Evolutionary conservation across 2,797 vertebrate genomes (phyloP).

Genomic region (Pseudochirops cupreus): DNA sequence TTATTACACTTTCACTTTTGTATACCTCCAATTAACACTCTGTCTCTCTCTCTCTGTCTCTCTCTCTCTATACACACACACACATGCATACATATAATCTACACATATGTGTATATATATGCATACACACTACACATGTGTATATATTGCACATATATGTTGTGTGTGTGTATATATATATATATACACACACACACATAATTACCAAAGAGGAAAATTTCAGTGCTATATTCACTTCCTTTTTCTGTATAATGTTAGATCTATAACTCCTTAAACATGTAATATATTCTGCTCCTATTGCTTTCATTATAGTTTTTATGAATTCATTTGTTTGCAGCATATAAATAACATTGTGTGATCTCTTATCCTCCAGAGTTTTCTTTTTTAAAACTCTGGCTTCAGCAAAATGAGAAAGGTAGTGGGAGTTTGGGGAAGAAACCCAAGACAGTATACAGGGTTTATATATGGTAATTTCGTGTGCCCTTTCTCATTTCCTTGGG

Average conservation of each 20-base stretch:
- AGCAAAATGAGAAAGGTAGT: constrained; percentile 4
- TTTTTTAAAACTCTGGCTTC: constrained; percentile 37
- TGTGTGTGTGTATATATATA: too few relatives aligned
- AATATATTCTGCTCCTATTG: not conserved
- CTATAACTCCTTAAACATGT: not conserved
- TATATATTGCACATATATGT: not conserved
- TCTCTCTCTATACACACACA: not conserved
- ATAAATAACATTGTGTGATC: not conserved
- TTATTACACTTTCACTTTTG: not conserved
- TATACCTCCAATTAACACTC: not conserved
- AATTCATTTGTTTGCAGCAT: constrained; percentile 4
- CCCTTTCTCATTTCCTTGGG: constrained; percentile 12
- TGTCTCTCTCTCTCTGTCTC: too few relatives aligned
- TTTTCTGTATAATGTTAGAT: not conserved
- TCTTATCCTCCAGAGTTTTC: constrained; percentile 27
- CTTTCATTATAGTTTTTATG: not conserved
- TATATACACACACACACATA: not conserved
- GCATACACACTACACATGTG: not conserved
- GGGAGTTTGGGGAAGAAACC: not conserved
- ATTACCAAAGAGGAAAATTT: not conserved
- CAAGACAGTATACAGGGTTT: not conserved
- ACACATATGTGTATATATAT: too few relatives aligned
- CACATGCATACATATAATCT: not conserved
- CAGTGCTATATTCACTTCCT: not conserved
- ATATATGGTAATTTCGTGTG: not conserved